Conservation (phyloP, 2,113 vertebrate species). For the Cheirogaleus medius region DNA sequence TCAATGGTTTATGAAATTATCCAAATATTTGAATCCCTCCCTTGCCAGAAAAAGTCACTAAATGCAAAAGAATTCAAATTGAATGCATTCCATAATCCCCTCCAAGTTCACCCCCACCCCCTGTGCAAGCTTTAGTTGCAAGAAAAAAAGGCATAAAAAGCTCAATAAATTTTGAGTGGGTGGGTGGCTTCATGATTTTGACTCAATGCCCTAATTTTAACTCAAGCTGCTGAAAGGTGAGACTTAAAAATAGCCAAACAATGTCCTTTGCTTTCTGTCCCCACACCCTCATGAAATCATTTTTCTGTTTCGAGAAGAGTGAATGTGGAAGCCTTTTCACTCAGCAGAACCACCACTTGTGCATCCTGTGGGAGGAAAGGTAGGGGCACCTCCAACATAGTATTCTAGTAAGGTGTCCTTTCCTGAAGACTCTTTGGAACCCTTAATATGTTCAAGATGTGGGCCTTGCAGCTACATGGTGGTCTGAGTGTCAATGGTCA, state of each 20-base stretch:
- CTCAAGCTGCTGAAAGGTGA: slow-evolving; percentile 52
- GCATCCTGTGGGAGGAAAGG: neutral
- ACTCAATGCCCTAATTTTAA: slow-evolving; percentile 43
- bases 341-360: neutral
- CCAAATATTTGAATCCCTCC: slow-evolving; percentile 76
- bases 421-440: neutral
- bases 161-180: neutral
- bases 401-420: neutral
- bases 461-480: accelerated
- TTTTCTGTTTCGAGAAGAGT: neutral
- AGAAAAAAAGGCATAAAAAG: slow-evolving; percentile 41
- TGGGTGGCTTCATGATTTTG: slow-evolving; percentile 8
- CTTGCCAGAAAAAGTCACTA: slow-evolving; percentile 66
- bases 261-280: neutral
- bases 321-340: neutral
- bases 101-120: neutral
- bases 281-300: neutral
- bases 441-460: neutral
- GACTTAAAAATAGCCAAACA: slow-evolving; percentile 16
- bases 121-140: slow-evolving; percentile 4
- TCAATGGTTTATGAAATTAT: slow-evolving; percentile 80
- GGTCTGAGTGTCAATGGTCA: neutral
- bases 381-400: neutral
- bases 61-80: slow-evolving; percentile 71
- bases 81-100: neutral